Base-by-base conservation (phyloP, 2,797 vertebrate species). In the Amblyopsis hoosieri region DNA sequence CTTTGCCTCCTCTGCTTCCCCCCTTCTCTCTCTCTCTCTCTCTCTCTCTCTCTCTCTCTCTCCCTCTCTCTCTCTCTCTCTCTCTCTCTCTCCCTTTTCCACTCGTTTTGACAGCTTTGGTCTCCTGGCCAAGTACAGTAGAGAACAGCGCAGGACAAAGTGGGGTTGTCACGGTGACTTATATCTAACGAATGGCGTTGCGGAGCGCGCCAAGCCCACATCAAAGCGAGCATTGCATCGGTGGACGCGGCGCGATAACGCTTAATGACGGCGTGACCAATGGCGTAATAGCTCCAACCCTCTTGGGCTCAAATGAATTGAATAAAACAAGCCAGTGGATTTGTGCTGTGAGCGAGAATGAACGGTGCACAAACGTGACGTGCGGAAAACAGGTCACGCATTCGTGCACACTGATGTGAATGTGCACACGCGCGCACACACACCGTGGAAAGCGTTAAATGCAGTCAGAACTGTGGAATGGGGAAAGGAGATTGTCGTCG, bases 11-110 rank as follows among this genome's bases (percentile, higher is more conserved):
- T 60, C 67, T 12, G 0, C 61, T 72, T 64, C 50, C 57, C 10
- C 56, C 45, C 55, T 51, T 23, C 49, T 23, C 19, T 19, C 19
- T 19, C 19, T 23, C 70, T 15, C 42, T 33, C 49, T 17, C 17
- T 17, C 17, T 17, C 17, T 31, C 17, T 17, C 56, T 12, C 47
- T 57, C 42, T 50, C 13, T 45, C 56, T 45, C 17, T 13, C 50
- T 53, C 60, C 17, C 45, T 84, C 76, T 80, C 64, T 85, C 85
- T 37, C 70, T 74, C 52, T 54, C 52, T 85, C 87, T 89, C 88
- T 83, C 85, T 65, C 45, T 71, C 83, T 82, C 74, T 83, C 76
- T 80, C 64, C 84, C 85, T 33, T 71, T 71, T 66, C 47, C 63
- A 58, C 61, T 67, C 61, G 47, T 10, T 69, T 33, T 45, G 55